Conservation (phyloP, 37 sponge, comb jelly and placozoan genomes). For the Cliona cf. orientalis region DNA sequence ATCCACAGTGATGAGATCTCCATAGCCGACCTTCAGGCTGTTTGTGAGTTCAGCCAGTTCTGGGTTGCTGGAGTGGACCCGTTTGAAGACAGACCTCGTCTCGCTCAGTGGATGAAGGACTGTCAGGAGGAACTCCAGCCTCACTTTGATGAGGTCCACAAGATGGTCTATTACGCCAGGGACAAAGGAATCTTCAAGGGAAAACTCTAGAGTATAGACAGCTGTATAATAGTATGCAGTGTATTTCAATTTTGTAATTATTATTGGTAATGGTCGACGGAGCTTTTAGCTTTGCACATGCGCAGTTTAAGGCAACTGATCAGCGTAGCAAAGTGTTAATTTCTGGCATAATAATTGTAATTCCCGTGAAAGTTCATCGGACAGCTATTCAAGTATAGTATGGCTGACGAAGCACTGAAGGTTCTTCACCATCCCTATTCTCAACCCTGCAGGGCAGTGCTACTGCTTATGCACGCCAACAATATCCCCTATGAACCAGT, state of each 20-base stretch:
- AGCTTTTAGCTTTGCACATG: not conserved
- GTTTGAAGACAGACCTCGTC: slow-evolving; percentile 37
- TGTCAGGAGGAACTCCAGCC: slow-evolving; percentile 52
- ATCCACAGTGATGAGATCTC: slow-evolving; percentile 70
- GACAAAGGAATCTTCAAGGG: slow-evolving; percentile 41
- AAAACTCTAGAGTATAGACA: not conserved
- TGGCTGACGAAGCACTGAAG: slow-evolving; percentile 3
- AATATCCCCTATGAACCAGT: slow-evolving; percentile 53
- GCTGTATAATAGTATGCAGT: not conserved
- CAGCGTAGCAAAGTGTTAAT: not conserved
- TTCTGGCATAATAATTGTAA: too few relatives aligned
- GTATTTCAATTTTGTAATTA: not conserved
- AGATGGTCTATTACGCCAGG: slow-evolving; percentile 57
- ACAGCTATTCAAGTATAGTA: too few relatives aligned
- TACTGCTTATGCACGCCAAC: slow-evolving; percentile 62
- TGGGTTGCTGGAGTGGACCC: slow-evolving; percentile 59
- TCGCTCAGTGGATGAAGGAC: slow-evolving; percentile 65
- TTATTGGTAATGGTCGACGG: not conserved
- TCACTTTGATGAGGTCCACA: slow-evolving; percentile 76
- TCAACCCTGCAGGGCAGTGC: slow-evolving; percentile 68
- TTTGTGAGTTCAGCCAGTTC: slow-evolving; percentile 82
- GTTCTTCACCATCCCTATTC: slow-evolving; percentile 64
- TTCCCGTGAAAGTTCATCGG: too few relatives aligned
- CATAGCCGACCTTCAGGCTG: slow-evolving; percentile 83
- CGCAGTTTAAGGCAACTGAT: not conserved